phyloP scores from a whole-genome alignment of 2,888 invertebrate species.

The Dasypolia templi region DNA sequence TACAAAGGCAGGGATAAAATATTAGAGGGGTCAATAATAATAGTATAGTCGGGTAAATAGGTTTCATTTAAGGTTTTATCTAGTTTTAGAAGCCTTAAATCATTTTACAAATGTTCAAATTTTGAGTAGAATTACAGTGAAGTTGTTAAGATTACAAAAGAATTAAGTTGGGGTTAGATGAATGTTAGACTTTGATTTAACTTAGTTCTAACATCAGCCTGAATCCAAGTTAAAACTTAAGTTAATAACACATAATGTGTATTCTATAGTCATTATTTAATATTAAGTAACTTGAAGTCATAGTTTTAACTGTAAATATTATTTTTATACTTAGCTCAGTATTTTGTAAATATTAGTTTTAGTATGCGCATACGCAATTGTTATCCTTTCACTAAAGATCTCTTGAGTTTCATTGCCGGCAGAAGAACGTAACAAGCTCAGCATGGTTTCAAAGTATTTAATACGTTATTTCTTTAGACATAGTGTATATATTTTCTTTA shows the following conservation, averaged over 20 bases:
- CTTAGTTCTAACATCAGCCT: conserved; percentile 53
- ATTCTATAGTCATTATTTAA: conserved; percentile 80
- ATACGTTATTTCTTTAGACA: conserved; percentile 54
- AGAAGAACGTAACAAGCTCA: conserved; percentile 81
- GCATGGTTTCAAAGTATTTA: conserved; percentile 78
- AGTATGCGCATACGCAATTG: conserved; percentile 84
- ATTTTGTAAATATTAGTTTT: conserved; percentile 74
- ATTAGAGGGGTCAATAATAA: background rate
- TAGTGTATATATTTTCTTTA: conserved; percentile 53
- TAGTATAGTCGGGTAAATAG: conserved; percentile 17
- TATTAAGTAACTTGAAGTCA: conserved; percentile 87
- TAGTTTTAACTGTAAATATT: conserved; percentile 76
- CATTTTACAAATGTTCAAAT: conserved; percentile 63
- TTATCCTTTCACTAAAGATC: conserved; percentile 91
- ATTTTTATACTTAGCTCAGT: conserved; percentile 62
- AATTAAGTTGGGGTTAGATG: conserved; percentile 34
- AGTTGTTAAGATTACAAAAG: conserved; percentile 44
- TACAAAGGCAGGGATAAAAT: conserved; percentile 5
- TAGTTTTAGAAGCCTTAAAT: conserved; percentile 50
- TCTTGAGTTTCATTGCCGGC: conserved; percentile 89
- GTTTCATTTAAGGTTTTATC: conserved; percentile 27
- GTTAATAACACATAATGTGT: conserved; percentile 76
- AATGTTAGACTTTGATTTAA: conserved; percentile 42
- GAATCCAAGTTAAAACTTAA: conserved; percentile 57
- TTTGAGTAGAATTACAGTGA: conserved; percentile 39